Base-by-base conservation (phyloP, 2,888 invertebrate species). In the Pyrocoelia pectoralis region DNA sequence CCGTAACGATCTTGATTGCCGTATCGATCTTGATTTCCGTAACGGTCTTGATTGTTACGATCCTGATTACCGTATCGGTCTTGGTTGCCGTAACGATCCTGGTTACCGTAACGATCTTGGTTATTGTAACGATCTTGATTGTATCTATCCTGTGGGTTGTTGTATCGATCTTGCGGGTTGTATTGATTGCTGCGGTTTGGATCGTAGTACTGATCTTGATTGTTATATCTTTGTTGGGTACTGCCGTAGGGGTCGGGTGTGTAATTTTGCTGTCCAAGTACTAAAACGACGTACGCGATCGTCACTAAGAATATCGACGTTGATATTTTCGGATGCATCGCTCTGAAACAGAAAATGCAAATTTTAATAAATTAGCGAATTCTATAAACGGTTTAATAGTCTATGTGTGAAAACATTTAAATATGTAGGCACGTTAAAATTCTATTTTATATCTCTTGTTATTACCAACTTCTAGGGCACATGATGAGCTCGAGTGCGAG, bases 91-190 rank as follows among this genome's bases (percentile, higher is more conserved):
- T 43, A 13, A 8, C 43, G 13, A 13, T 40, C 13, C 6, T 17
- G 46, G 43, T 49, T 65, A 46, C 54, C 54, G 33, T 50, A 54
- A 8, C 41, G 38, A 10, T 57, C 64, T 56, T 62, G 56, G n/a
- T 10, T 24, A 28, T 65, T 58, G 24, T 59, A 54, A 29, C 61
- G 56, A 18, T 68, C 66, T 46, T 67, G 55, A 1, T 70, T 69
- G 63, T 70, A 58, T 9, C 53, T 12, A 10, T 61, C 61, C 10
- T 59, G 62, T 24, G 12, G 12, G 14, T n/a, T 43, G 43, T 43
- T 43, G 1, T 41, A 14, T 1, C 56, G 13, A 12, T 54, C 53
- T 29, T 66, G 56, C 4, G 55, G 62, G 48, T 63, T 64, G 59
- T 68, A 66, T 28, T 18, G 56, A 24, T 61, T 61, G 9, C 38